Conservation (phyloP, 2,888 invertebrate genomes). For the Lymantria dispar region DNA sequence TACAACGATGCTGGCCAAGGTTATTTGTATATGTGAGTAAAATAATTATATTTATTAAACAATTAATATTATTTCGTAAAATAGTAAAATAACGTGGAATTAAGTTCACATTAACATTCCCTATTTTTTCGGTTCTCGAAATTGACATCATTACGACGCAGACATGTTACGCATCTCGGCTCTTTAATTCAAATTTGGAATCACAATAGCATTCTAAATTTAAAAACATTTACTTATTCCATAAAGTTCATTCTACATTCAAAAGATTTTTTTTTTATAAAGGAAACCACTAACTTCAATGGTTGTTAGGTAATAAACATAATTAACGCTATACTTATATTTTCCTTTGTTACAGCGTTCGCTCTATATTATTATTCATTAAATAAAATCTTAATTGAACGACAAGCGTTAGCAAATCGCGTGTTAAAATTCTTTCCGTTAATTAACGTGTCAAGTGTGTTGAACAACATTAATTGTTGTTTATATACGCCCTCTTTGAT, state of each 20-base stretch:
- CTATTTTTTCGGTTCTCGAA: too few species aligned
- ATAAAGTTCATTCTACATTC: not conserved
- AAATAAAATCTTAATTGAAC: constrained; percentile 21
- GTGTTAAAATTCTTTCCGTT: constrained; percentile 15
- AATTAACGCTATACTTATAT: constrained; percentile 13
- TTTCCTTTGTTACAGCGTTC: constrained; percentile 21
- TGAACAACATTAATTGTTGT: not conserved
- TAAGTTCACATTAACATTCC: too few species aligned
- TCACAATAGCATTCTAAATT: not conserved
- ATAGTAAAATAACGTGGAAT: too few species aligned
- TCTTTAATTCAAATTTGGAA: not conserved
- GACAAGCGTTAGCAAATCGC: constrained; percentile 11
- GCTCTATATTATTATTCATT: constrained; percentile 14
- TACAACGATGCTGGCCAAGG: constrained; percentile 49
- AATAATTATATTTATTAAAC: not conserved
- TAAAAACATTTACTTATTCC: not conserved
- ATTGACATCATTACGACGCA: too few species aligned
- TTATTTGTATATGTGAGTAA: constrained; percentile 71
- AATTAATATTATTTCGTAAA: too few species aligned
- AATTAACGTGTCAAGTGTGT: constrained; percentile 14
- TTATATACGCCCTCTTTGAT: too few species aligned
- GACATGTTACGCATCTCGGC: too few species aligned
- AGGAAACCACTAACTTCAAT: not conserved
- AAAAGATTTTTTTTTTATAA: constrained; percentile 5
- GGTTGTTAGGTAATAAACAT: constrained; percentile 10